Conservation (phyloP, 2,113 vertebrate species). For the Oncorhynchus keta region DNA sequence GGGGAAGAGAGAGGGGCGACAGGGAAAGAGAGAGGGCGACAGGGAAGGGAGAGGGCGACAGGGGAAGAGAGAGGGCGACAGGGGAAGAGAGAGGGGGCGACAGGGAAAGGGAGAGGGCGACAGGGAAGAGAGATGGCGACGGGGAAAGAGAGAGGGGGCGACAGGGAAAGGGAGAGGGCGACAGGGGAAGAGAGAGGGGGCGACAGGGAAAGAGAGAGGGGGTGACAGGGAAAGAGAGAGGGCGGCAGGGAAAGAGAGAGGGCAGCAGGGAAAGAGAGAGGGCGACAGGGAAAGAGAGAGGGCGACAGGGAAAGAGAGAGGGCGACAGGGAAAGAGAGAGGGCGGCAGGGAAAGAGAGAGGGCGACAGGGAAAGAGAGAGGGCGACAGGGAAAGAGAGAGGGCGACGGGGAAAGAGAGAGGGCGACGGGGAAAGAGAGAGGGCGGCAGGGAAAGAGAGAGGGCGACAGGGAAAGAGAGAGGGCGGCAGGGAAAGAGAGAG, state of each 20-base stretch:
- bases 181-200: neutral
- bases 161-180: too few relatives aligned
- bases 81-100: conserved; percentile 25
- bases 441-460: neutral
- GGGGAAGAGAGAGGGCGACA: neutral
- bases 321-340: neutral
- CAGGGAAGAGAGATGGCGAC: neutral
- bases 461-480: neutral
- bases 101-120: neutral
- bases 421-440: conserved; percentile 24
- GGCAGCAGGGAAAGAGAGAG: too few relatives aligned
- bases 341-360: neutral
- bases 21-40: too few relatives aligned
- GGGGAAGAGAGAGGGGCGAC: too few relatives aligned
- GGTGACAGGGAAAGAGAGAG: neutral
- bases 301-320: conserved; percentile 23
- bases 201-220: conserved; percentile 22
- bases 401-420: too few relatives aligned
- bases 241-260: neutral
- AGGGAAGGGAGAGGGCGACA: too few relatives aligned
- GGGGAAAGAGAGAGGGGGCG: too few relatives aligned
- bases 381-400: neutral
- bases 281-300: too few relatives aligned
- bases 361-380: too few relatives aligned
- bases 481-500: too few relatives aligned